phyloP scores from a whole-genome alignment of 1,140 invertebrate genomes.

The Metaphire vulgaris region DNA sequence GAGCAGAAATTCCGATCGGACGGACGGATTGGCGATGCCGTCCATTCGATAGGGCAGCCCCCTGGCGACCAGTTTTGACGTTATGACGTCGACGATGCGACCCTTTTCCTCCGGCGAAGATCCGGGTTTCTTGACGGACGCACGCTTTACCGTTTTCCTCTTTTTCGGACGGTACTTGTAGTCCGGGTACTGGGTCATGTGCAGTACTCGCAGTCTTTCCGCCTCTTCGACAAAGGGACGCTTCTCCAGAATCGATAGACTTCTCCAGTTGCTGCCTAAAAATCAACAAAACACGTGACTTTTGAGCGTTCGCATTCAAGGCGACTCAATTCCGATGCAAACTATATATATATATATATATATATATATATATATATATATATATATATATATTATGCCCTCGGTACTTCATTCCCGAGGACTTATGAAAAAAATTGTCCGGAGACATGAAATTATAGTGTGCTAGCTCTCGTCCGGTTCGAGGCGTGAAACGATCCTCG shows the following conservation, averaged over 20 bases:
- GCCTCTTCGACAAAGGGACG: constrained; percentile 97
- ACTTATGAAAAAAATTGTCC: too few relatives aligned
- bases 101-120: not conserved
- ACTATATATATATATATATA: too few relatives aligned
- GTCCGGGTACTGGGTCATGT: constrained; percentile 98
- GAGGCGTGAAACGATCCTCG: too few relatives aligned
- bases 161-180: constrained; percentile 80
- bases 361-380: too few relatives aligned
- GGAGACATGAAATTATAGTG: too few relatives aligned
- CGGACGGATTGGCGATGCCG: not conserved
- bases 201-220: constrained; percentile 85
- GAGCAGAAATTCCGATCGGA: not conserved
- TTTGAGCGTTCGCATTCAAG: too few relatives aligned
- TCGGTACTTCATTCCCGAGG: too few relatives aligned
- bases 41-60: not conserved
- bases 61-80: not conserved
- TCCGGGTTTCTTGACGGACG: constrained; percentile 11
- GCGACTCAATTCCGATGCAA: too few relatives aligned
- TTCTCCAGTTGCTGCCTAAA: constrained; percentile 89
- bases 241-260: constrained; percentile 84
- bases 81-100: not conserved
- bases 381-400: too few relatives aligned
- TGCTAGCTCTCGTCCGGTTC: too few relatives aligned
- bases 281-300: not conserved
- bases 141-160: constrained; percentile 44